These are phyloP conservation scores for Ciconia stormi DNA, from an alignment of 2,113 vertebrate species.

Conservation along the genomic window DNA sequence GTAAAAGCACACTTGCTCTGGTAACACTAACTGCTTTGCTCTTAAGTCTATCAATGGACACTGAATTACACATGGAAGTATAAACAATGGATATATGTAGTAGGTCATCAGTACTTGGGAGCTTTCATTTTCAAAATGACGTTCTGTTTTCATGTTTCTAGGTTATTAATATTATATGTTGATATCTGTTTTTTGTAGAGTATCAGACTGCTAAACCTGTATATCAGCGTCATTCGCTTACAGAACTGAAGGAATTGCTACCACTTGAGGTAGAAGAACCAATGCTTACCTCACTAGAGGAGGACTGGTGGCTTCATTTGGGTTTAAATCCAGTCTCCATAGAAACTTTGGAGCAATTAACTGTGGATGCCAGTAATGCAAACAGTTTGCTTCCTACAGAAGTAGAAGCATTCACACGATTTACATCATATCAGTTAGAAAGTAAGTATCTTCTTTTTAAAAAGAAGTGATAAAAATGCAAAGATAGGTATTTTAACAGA, in stretches of 20 bases:
- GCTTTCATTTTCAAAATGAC: neutral
- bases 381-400: neutral
- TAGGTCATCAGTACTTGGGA: neutral
- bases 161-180: neutral
- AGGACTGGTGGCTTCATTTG: slow-evolving; percentile 47
- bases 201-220: neutral
- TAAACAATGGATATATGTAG: neutral
- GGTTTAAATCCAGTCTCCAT: neutral
- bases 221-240: neutral
- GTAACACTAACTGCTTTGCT: neutral
- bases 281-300: neutral
- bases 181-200: slow-evolving; percentile 53
- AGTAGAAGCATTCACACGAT: slow-evolving; percentile 50
- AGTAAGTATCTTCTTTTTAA: slow-evolving; percentile 59
- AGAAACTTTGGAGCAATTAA: slow-evolving; percentile 44
- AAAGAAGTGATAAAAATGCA: neutral
- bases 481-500: neutral
- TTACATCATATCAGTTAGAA: slow-evolving; percentile 17
- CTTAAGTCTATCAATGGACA: neutral
- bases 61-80: neutral
- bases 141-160: neutral
- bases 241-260: slow-evolving; percentile 47
- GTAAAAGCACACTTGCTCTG: neutral
- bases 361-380: neutral
- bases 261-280: slow-evolving; percentile 18